These are phyloP conservation scores for Pogonomyrmex californicus DNA, from an alignment of 1,140 invertebrate species.

Conservation along the genomic window DNA sequence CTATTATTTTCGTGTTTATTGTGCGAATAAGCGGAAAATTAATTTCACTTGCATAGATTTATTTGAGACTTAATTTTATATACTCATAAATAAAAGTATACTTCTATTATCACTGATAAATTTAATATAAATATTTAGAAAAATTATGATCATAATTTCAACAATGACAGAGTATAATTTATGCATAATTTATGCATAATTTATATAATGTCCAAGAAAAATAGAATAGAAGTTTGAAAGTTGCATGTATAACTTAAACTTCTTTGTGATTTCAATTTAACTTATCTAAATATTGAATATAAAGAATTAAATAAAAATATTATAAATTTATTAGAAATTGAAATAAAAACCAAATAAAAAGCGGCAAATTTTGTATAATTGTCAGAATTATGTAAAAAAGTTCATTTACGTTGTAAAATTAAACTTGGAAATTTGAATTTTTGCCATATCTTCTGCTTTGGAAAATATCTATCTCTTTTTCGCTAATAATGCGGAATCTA, in stretches of 20 bases:
- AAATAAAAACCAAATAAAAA: background rate
- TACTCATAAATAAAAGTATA: background rate
- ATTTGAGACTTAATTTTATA: background rate
- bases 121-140: background rate
- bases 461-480: background rate
- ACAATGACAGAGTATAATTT: background rate
- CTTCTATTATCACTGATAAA: background rate
- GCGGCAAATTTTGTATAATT: background rate
- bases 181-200: background rate
- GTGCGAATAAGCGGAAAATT: background rate
- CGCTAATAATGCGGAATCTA: background rate
- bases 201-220: constrained; percentile 1
- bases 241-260: background rate
- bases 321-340: constrained; percentile 11
- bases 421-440: background rate
- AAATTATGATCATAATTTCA: background rate
- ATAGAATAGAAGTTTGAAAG: background rate
- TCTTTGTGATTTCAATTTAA: background rate
- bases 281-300: background rate
- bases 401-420: background rate
- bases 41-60: background rate
- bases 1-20: background rate
- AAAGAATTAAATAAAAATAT: background rate
- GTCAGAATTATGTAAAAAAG: background rate
- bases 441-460: background rate